Evolutionary conservation across 1,140 invertebrate genomes (phyloP).

Genomic region (Rhagoletis zephyria): DNA sequence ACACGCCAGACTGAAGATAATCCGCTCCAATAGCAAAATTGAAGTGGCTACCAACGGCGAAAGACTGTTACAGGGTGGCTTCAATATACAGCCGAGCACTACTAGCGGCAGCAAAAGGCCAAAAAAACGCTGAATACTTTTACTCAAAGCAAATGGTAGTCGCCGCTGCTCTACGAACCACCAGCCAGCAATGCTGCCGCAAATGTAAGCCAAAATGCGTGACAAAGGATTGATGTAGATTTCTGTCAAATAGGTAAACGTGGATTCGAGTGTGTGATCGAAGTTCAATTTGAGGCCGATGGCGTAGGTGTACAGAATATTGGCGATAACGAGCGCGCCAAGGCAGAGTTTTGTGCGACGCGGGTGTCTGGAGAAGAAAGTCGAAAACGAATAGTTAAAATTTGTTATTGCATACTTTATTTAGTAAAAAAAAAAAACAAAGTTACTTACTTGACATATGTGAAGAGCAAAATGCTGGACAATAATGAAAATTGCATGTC

Average conservation of each 20-base stretch:
- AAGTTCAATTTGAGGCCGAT: constrained; percentile 1
- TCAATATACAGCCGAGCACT: neutral
- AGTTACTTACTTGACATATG: constrained; percentile 73
- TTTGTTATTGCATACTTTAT: too few species aligned
- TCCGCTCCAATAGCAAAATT: neutral
- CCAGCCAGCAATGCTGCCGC: neutral
- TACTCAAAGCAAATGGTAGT: neutral
- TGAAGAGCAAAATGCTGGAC: constrained; percentile 73
- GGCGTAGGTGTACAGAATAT: neutral
- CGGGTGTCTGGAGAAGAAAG: neutral
- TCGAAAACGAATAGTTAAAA: too few species aligned
- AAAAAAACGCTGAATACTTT: neutral
- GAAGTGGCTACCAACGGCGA: neutral
- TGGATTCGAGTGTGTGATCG: neutral
- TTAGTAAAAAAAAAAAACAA: too few species aligned
- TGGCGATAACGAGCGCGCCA: neutral
- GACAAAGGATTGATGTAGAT: neutral
- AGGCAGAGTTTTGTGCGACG: neutral
- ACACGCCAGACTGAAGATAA: neutral
- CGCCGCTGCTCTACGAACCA: neutral
- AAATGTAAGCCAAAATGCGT: constrained; percentile 17
- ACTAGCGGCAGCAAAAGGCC: neutral
- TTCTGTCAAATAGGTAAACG: neutral
- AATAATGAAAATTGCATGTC: constrained; percentile 85
- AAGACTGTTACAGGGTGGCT: neutral